Evolutionary conservation across 2,797 vertebrate genomes (phyloP).

Genomic region (Phoxinus dragarum): DNA sequence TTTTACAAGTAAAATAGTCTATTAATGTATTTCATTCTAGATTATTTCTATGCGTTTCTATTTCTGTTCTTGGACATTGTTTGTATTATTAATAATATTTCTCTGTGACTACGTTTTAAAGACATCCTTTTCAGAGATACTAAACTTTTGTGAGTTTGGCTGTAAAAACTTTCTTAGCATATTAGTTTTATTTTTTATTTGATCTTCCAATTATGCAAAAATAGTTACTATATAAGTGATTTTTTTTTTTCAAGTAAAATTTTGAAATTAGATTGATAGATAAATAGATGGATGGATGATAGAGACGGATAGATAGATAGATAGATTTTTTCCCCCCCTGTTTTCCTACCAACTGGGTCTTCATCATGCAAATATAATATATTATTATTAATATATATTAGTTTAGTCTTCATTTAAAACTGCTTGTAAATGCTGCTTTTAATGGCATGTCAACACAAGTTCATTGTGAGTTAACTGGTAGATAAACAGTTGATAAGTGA

Average conservation of each 20-base stretch:
- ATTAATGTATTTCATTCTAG: not conserved
- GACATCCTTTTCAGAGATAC: not conserved
- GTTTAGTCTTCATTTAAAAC: not conserved
- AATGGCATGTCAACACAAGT: not conserved
- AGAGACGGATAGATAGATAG: too few relatives aligned
- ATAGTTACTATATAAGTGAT: too few relatives aligned
- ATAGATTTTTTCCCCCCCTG: not conserved
- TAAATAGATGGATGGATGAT: too few relatives aligned
- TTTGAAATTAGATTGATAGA: too few relatives aligned
- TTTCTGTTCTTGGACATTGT: not conserved
- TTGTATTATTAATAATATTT: not conserved
- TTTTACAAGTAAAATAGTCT: not conserved
- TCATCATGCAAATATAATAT: not conserved
- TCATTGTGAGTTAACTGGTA: not conserved
- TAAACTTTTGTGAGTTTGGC: not conserved
- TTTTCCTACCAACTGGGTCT: not conserved
- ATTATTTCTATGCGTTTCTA: not conserved
- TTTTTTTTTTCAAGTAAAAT: too few relatives aligned
- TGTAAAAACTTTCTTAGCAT: not conserved
- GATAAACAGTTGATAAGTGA: conserved; percentile 19
- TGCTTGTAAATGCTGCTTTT: not conserved
- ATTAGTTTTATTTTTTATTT: not conserved
- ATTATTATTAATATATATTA: not conserved
- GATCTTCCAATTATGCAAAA: not conserved
- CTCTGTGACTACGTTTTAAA: not conserved